Base-by-base conservation (phyloP, 2,888 invertebrate species). In the Cinara cedri region DNA sequence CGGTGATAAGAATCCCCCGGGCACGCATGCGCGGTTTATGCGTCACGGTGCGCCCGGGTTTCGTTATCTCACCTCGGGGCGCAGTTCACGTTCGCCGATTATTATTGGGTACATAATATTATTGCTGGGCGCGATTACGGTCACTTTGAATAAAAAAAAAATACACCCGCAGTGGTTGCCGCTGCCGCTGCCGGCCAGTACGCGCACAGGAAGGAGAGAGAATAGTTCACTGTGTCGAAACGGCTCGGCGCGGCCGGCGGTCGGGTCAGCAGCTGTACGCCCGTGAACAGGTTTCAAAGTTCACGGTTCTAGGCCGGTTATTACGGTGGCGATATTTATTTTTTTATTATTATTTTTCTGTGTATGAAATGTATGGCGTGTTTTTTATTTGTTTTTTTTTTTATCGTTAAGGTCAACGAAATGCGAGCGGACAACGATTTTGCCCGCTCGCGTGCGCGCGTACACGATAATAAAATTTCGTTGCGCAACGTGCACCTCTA, bases 211-310 rank as follows among this genome's bases (percentile, higher is more conserved):
- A 34, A 34, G n/a, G 19, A 55, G 9, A 49, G 14, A 60, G 57
- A 72, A n/a, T n/a, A 72, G 72, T 72, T 72, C 60, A 72, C 60
- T 60, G 60, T 72, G 60, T 60, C 72, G 46, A 46, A 72, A 72
- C 72, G 57, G n/a, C n/a, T n/a, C n/a, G n/a, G n/a, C n/a, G n/a
- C n/a, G n/a, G n/a, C n/a, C n/a, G n/a, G 57, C 72, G 72, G 57
- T 46, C 44, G 14, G 42, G 14, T 34, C 54, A 34, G 42, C 42
- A 34, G n/a, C 34, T 10, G 1, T 21, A n/a, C 74, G 72, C 62
- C 72, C 72, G 51, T 72, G 74, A 74, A 74, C 74, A 54, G 74
- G 74, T 74, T 54, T 74, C 63, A 74, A 74, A 74, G 74, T 74
- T 74, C 74, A 74, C 74, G 74, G 74, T 34, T 42, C 34, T 49